Conservation (phyloP, 1,140 invertebrate genomes). For the Caenorhabditis tropicalis region DNA sequence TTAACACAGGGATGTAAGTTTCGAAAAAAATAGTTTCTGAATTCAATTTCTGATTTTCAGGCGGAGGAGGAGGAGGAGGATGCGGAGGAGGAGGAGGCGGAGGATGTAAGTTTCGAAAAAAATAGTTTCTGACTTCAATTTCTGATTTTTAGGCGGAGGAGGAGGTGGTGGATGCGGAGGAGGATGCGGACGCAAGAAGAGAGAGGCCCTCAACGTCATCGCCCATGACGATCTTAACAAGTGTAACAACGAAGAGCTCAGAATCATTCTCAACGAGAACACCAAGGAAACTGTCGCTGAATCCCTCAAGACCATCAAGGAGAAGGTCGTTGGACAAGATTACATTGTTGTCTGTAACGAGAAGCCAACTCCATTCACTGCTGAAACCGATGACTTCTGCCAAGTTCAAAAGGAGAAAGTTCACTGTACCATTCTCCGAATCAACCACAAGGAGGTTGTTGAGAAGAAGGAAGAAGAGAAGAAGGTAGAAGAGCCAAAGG, state of each 20-base stretch:
- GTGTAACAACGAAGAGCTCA: slow-evolving; percentile 51
- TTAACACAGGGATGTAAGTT: neutral
- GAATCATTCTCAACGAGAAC: slow-evolving; percentile 43
- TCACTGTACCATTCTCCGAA: slow-evolving; percentile 46
- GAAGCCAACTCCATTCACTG: slow-evolving; percentile 48
- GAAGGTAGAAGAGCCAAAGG: slow-evolving; percentile 15
- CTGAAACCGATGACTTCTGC: slow-evolving; percentile 52
- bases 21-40: neutral
- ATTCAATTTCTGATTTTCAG: neutral
- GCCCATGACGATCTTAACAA: slow-evolving; percentile 45
- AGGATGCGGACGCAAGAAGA: slow-evolving; percentile 50
- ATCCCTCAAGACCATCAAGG: slow-evolving; percentile 42
- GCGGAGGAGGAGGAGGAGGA: slow-evolving; percentile 39
- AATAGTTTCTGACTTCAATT: neutral
- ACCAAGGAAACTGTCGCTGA: slow-evolving; percentile 41
- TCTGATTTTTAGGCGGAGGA: neutral
- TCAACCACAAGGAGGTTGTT: slow-evolving; percentile 46
- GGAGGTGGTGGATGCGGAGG: slow-evolving; percentile 37
- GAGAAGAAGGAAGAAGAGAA: slow-evolving; percentile 45
- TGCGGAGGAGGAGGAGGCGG: neutral
- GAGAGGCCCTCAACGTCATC: slow-evolving; percentile 44
- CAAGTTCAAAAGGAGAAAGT: slow-evolving; percentile 37
- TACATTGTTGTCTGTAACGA: slow-evolving; percentile 53
- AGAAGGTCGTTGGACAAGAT: slow-evolving; percentile 29
- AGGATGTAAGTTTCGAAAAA: neutral